phyloP scores from a whole-genome alignment of 64 coral and sea anemone genomes.

The Porites lutea region DNA sequence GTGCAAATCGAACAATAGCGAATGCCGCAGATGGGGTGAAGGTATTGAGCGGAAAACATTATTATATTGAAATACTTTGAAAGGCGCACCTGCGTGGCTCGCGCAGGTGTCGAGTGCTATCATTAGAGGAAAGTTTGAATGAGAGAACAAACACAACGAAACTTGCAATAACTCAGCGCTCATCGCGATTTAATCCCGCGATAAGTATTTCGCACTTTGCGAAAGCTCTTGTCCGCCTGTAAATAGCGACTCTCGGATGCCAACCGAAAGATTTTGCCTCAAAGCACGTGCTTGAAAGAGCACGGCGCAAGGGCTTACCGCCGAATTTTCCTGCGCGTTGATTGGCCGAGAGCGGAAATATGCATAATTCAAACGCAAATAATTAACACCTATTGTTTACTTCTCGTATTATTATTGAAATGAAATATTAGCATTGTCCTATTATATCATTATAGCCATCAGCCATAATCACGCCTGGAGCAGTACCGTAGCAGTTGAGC shows the following conservation, averaged over 20 bases:
- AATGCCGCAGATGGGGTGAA: slow-evolving; percentile 91
- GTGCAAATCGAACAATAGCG: slow-evolving; percentile 87
- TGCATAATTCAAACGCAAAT: slow-evolving; percentile 97
- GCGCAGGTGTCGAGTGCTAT: slow-evolving; percentile 87
- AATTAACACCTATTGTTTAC: slow-evolving; percentile 99
- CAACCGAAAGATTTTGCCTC: slow-evolving; percentile 42
- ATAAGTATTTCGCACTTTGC: slow-evolving; percentile 36
- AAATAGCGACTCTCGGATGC: slow-evolving; percentile 5
- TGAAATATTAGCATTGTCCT: slow-evolving; percentile 99
- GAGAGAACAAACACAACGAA: slow-evolving; percentile 93
- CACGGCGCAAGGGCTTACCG: slow-evolving; percentile 67
- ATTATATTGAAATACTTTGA: slow-evolving; percentile 92
- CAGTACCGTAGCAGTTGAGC: slow-evolving; percentile 78
- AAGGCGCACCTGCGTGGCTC: slow-evolving; percentile 82
- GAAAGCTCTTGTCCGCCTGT: not conserved
- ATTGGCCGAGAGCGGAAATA: slow-evolving; percentile 82
- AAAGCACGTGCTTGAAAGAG: slow-evolving; percentile 56
- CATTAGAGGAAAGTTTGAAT: slow-evolving; percentile 96
- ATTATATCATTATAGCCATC: slow-evolving; percentile 99
- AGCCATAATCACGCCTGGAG: slow-evolving; percentile 97
- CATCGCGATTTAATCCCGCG: slow-evolving; percentile 59
- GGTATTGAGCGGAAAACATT: slow-evolving; percentile 96
- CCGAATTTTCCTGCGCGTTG: slow-evolving; percentile 67
- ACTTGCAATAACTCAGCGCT: slow-evolving; percentile 74
- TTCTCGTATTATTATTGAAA: slow-evolving; percentile 98